Conservation (phyloP, 2,888 invertebrate genomes). For the Phortica magna region DNA sequence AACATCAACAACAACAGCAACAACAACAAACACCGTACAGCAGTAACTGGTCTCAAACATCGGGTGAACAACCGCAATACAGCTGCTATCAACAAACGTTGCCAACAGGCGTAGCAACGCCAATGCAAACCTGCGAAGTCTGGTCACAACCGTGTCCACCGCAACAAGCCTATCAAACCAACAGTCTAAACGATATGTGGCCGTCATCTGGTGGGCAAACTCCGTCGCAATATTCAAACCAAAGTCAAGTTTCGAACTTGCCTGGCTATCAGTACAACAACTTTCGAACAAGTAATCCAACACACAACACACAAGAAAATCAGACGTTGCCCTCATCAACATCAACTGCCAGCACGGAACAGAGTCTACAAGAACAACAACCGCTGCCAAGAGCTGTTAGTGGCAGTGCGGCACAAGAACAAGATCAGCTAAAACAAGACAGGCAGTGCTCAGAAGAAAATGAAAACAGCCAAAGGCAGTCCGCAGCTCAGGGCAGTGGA, state of each 20-base stretch:
- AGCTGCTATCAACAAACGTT: background rate
- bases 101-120: too few species aligned
- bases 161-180: background rate
- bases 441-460: background rate
- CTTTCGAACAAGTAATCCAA: background rate
- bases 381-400: background rate
- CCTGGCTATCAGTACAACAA: background rate
- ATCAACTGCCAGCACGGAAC: background rate
- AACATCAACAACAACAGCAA: background rate
- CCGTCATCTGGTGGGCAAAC: background rate
- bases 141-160: background rate
- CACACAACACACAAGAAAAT: background rate
- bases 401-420: background rate
- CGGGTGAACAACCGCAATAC: background rate
- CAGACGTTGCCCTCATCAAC: background rate
- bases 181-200: background rate
- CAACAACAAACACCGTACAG: background rate
- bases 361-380: background rate
- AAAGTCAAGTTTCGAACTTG: too few species aligned
- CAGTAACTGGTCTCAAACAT: conserved; percentile 36
- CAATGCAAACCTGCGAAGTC: background rate
- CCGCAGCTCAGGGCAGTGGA: background rate
- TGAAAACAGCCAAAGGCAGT: background rate
- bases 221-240: background rate
- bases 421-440: background rate